phyloP scores from a whole-genome alignment of 2,797 vertebrate species.

The Tragelaphus eurycerus region DNA sequence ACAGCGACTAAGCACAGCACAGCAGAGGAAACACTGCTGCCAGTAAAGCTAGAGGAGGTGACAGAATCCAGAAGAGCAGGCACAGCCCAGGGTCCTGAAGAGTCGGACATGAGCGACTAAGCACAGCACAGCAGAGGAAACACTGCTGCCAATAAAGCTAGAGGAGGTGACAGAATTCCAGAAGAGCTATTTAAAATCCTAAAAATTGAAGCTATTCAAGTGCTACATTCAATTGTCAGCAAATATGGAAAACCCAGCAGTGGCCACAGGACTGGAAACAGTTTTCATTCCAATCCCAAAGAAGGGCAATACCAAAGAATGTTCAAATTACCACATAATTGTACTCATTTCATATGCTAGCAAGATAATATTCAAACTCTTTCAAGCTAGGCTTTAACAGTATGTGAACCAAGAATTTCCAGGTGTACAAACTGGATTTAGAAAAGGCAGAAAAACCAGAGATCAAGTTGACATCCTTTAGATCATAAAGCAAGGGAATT shows the following conservation, averaged over 20 bases:
- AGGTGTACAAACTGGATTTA: background rate
- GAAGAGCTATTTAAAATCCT: background rate
- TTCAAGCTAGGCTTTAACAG: background rate
- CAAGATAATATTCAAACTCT: background rate
- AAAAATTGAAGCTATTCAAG: background rate
- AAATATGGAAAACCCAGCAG: background rate
- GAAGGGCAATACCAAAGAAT: background rate
- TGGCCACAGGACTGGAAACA: background rate
- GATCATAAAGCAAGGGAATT: background rate
- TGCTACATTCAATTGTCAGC: background rate
- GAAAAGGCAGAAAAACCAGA: background rate
- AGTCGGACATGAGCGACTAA: background rate
- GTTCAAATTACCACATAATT: background rate
- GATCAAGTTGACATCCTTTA: background rate
- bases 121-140: background rate
- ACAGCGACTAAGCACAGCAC: too few species aligned
- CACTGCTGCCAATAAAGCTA: background rate
- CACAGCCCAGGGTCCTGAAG: too few species aligned
- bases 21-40: too few species aligned
- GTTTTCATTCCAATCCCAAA: background rate
- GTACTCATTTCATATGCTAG: background rate
- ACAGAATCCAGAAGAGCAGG: too few species aligned
- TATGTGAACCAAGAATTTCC: background rate
- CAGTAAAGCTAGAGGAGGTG: too few species aligned
- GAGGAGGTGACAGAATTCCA: background rate